Percentiles rank a stretch among this genome's conserved stretches.
phyloP scores from a whole-genome alignment of 2,113 vertebrate genomes.

The Montifringilla adamsi region DNA sequence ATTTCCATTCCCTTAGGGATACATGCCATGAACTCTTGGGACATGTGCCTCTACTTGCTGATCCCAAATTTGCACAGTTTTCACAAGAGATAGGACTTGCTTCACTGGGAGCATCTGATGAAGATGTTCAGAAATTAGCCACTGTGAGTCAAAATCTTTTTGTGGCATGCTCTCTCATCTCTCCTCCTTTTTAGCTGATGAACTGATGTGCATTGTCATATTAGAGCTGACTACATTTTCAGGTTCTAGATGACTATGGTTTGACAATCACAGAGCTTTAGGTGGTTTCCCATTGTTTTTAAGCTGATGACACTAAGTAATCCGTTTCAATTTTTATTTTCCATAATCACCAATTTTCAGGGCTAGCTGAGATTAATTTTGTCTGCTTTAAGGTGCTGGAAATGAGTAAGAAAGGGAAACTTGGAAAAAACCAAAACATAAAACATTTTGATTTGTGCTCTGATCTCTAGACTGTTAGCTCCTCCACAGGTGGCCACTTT shows the following conservation, averaged over 20 bases:
- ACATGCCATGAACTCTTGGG: constrained; percentile 96
- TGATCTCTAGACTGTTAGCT: not conserved
- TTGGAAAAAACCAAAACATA: not conserved
- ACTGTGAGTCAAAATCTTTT: constrained; percentile 82
- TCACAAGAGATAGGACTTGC: constrained; percentile 97
- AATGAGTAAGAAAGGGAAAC: not conserved
- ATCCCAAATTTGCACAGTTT: constrained; percentile 96
- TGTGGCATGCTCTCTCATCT: constrained; percentile 9
- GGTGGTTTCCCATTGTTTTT: not conserved
- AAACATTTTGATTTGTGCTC: not conserved
- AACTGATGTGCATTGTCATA: not conserved
- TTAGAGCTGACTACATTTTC: not conserved
- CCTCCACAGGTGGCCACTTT: not conserved
- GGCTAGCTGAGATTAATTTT: not conserved
- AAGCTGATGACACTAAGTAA: not conserved
- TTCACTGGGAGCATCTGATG: constrained; percentile 91
- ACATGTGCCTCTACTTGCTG: constrained; percentile 93
- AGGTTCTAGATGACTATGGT: not conserved
- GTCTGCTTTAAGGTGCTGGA: not conserved
- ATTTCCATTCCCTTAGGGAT: constrained; percentile 78
- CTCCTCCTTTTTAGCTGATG: not conserved
- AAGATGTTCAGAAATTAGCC: constrained; percentile 95
- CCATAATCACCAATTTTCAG: not conserved
- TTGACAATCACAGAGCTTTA: not conserved
- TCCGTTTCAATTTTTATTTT: not conserved